phyloP scores from a whole-genome alignment of 1,140 invertebrate genomes.

The Apis dorsata region DNA sequence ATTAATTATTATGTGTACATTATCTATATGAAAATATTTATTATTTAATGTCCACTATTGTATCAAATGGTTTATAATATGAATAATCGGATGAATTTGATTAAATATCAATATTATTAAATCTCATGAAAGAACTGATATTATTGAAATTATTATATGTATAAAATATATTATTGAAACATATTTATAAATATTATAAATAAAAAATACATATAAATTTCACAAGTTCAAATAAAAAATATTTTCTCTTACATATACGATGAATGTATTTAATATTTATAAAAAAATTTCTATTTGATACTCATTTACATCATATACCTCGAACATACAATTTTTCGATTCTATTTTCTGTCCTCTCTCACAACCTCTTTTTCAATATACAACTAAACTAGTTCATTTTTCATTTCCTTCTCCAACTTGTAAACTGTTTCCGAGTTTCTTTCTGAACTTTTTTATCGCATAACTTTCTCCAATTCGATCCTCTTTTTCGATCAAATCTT shows the following conservation, averaged over 20 bases:
- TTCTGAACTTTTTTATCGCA: no score
- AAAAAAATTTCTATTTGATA: not conserved
- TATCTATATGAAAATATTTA: not conserved
- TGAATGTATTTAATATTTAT: not conserved
- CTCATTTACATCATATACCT: not conserved
- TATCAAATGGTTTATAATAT: not conserved
- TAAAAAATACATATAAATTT: not conserved
- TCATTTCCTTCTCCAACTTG: not conserved
- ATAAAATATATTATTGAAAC: not conserved
- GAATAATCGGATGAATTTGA: not conserved
- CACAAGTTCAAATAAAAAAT: not conserved
- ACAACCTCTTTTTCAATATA: not conserved
- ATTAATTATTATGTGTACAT: not conserved
- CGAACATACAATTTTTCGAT: conserved; percentile 5
- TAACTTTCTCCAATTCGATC: not conserved
- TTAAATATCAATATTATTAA: not conserved
- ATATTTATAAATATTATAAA: no score
- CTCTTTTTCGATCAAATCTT: not conserved
- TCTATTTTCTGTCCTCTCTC: not conserved
- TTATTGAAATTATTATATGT: no score
- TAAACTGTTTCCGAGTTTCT: conserved; percentile 2
- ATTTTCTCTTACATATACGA: not conserved
- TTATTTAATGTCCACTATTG: not conserved
- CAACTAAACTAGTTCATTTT: conserved; percentile 6
- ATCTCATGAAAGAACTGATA: not conserved